Evolutionary conservation across 2,888 invertebrate species (phyloP), one percentile per base, ranked within the genome.

Genomic region (Megastigmus dorsalis): DNA sequence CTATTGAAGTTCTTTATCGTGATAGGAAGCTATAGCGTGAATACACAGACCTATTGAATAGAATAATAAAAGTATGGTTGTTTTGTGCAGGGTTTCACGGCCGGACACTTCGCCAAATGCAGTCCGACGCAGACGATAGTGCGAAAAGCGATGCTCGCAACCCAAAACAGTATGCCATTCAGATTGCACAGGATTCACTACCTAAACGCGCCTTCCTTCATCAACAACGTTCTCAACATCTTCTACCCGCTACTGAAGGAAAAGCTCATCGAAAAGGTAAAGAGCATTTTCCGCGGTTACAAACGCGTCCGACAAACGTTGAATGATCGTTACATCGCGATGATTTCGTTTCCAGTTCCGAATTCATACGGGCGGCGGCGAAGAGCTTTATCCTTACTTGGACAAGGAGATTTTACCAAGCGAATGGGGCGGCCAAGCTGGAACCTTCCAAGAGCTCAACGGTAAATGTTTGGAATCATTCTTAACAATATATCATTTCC

Each of bases 401-500:
- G 84, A 88, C 18, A 87, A 84, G 55, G 86, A 87, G 6, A 86
- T 89, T 50, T 80, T 89, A 26, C 89, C 89, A 0, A 83, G 84
- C 2, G 89, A 89, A 77, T 89, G 88, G 83, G 89, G 89, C 38
- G 89, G 89, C 9, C 85, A 86, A 65, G 85, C 88, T 10, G 88
- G 88, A 63, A 84, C 84, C 15, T 84, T 87, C 18, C 55, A 80
- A 5, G 84, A 87, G 69, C 78, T 88, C 2, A 88, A 84, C 67
- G 85, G 88, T 87, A 36, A 52, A n/a, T n/a, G n/a, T n/a, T n/a
- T n/a, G n/a, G n/a, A n/a, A n/a, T n/a, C n/a, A n/a, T n/a, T n/a
- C n/a, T n/a, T n/a, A n/a, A n/a, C n/a, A n/a, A n/a, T n/a, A n/a
- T n/a, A n/a, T n/a, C n/a, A n/a, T n/a, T n/a, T n/a, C n/a, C n/a